Evolutionary conservation across 2,113 vertebrate genomes (phyloP).

Genomic region (Catagonus wagneri): DNA sequence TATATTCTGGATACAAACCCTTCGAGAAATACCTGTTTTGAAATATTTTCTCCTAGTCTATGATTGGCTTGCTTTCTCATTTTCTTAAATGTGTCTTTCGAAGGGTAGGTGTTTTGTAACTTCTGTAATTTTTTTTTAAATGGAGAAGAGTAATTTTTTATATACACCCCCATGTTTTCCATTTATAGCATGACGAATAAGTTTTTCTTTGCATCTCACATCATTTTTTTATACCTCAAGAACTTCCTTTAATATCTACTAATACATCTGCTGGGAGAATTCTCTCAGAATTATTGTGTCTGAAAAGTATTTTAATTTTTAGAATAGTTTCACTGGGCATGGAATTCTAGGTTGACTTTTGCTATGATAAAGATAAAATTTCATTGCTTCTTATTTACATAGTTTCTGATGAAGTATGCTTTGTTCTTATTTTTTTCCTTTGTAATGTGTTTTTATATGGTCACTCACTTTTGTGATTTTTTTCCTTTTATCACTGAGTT

Average conservation of each 20-base stretch:
- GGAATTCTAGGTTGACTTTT: neutral
- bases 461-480: neutral
- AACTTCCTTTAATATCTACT: neutral
- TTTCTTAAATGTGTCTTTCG: conserved; percentile 13
- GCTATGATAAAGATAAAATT: neutral
- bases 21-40: neutral
- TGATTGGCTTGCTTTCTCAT: neutral
- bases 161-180: neutral
- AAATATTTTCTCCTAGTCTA: neutral
- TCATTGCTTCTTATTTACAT: neutral
- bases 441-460: neutral
- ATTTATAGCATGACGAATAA: neutral
- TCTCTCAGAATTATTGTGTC: neutral
- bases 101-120: neutral
- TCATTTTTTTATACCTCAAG: neutral
- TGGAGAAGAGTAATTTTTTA: neutral
- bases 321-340: neutral
- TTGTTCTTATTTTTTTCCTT: neutral
- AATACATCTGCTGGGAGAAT: neutral
- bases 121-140: neutral
- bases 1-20: neutral
- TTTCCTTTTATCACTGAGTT: neutral
- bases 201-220: neutral
- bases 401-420: neutral
- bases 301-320: conserved; percentile 16